A percentile compares a stretch with the other conserved stretches of the same genome.
phyloP scores from a whole-genome alignment of 2,113 vertebrate species.

The Indicator indicator region DNA sequence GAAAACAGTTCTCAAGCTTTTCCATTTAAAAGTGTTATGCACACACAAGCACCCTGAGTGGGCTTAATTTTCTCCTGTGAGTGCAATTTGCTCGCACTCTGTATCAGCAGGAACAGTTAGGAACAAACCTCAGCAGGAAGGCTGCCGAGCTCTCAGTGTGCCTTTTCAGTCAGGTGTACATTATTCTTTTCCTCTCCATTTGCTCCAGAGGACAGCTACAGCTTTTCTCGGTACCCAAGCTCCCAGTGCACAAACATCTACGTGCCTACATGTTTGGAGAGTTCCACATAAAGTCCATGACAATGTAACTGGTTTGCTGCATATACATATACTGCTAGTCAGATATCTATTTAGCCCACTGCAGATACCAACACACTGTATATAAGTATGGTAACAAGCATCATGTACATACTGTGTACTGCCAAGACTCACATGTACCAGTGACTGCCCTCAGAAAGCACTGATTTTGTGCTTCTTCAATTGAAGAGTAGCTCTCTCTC shows the following conservation, averaged over 20 bases:
- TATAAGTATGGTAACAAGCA: no score
- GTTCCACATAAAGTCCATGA: neutral
- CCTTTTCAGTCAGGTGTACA: neutral
- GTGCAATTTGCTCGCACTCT: neutral
- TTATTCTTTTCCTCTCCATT: neutral
- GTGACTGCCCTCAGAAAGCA: no score
- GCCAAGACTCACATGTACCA: neutral
- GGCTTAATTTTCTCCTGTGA: neutral
- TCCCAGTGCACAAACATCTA: neutral
- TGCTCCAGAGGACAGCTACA: neutral
- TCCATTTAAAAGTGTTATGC: neutral
- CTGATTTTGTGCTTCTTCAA: neutral
- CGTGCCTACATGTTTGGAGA: neutral
- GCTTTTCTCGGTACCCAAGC: neutral
- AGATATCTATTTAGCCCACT: neutral
- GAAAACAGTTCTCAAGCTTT: slow-evolving; percentile 38
- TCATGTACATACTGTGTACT: rapidly evolving
- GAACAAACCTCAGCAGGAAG: neutral
- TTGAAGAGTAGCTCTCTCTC: neutral
- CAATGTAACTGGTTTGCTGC: rapidly evolving
- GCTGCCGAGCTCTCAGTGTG: neutral
- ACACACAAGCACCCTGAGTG: neutral
- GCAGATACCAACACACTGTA: neutral
- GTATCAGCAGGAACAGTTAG: neutral
- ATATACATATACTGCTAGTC: no score